Evolutionary conservation across 2,888 invertebrate species (phyloP).

Genomic region (Pristionchus mayeri): DNA sequence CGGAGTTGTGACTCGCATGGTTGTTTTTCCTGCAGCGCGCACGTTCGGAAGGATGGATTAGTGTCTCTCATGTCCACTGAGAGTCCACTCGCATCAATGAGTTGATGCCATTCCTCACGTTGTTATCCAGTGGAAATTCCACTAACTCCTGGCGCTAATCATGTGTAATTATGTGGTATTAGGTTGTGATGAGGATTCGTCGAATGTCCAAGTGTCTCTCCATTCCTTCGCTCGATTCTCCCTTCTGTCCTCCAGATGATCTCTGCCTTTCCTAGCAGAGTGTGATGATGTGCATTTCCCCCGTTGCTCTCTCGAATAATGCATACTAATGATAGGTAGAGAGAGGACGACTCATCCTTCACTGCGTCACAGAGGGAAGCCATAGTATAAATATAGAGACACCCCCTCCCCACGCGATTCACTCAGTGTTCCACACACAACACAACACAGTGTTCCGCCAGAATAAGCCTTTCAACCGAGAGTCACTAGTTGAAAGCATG

Average conservation of each 20-base stretch:
- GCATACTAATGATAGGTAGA: background rate
- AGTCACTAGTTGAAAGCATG: constrained; percentile 31
- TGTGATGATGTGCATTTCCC: constrained; percentile 3
- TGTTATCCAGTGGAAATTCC: too few relatives aligned
- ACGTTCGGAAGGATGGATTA: background rate
- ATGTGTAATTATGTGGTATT: too few relatives aligned
- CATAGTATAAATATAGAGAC: background rate
- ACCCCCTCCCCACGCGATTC: background rate
- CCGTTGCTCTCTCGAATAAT: background rate
- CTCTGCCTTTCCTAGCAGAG: background rate
- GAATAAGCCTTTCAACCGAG: constrained; percentile 2
- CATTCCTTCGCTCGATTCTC: too few relatives aligned
- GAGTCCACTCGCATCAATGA: background rate
- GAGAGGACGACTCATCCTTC: background rate
- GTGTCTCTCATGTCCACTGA: background rate
- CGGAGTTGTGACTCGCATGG: background rate
- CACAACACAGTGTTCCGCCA: background rate
- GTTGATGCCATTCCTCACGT: too few relatives aligned
- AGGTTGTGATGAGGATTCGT: too few relatives aligned
- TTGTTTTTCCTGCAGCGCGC: constrained; percentile 10
- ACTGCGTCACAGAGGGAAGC: background rate
- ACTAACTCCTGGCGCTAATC: too few relatives aligned
- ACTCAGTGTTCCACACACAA: background rate
- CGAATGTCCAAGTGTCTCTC: too few relatives aligned
- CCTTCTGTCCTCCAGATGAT: constrained; percentile 3